Conservation (phyloP, 1,140 invertebrate species). For the Oscheius sp. region DNA sequence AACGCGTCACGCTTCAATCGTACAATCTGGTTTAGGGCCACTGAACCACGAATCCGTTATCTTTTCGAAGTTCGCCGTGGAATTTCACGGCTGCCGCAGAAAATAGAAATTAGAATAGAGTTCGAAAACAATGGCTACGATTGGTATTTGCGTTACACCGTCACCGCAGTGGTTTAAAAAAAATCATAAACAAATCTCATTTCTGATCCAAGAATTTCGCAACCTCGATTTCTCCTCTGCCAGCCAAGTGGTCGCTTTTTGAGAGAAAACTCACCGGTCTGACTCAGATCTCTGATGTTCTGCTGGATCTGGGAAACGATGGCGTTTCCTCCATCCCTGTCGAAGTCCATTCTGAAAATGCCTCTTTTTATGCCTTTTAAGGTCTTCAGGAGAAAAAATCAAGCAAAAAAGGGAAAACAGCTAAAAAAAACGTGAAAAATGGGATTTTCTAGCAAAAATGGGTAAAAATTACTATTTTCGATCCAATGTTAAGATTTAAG, state of each 20-base stretch:
- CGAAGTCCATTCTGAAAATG: slow-evolving; percentile 35
- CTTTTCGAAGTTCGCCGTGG: no score
- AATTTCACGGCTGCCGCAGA: no score
- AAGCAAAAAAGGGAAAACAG: neutral
- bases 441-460: neutral
- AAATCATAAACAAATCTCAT: no score
- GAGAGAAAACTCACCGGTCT: slow-evolving; percentile 18
- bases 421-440: neutral
- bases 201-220: neutral
- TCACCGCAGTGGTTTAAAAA: no score
- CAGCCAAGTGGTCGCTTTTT: no score
- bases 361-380: neutral
- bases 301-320: slow-evolving; percentile 17
- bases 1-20: no score
- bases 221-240: neutral
- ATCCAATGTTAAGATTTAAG: neutral
- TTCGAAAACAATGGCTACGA: no score
- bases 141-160: no score
- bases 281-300: slow-evolving; percentile 30
- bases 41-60: no score
- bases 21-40: no score
- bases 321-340: slow-evolving; percentile 23
- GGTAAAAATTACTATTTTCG: no score
- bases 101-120: no score
- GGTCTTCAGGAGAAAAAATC: neutral